Conservation (phyloP, 2,888 invertebrate genomes). For the Sarcophaga subvicina region DNA sequence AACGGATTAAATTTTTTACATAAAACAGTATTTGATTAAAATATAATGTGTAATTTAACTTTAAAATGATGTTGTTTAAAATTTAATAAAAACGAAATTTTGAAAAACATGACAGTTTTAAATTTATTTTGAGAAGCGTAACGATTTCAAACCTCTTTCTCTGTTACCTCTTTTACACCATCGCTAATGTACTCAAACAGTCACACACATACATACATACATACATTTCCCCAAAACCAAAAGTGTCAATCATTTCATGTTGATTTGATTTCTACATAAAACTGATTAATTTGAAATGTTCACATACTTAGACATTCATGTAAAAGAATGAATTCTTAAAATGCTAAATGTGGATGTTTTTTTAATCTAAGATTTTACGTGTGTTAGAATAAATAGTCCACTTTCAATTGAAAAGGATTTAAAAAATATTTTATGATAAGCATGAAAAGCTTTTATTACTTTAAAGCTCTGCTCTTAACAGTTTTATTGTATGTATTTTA, state of each 20-base stretch:
- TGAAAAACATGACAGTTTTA: slow-evolving; percentile 53
- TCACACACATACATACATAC: background rate
- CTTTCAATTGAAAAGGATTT: background rate
- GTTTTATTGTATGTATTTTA: slow-evolving; percentile 30
- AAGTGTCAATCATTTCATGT: slow-evolving; percentile 74
- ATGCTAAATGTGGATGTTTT: background rate
- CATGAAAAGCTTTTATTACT: background rate
- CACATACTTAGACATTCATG: background rate
- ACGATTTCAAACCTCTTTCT: slow-evolving; percentile 50
- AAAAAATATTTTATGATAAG: too few species aligned
- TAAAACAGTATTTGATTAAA: slow-evolving; percentile 12
- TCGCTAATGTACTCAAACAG: background rate
- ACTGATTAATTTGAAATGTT: slow-evolving; percentile 53
- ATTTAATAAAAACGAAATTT: background rate
- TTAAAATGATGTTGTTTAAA: background rate
- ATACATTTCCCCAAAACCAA: slow-evolving; percentile 55
- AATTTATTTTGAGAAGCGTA: slow-evolving; percentile 61
- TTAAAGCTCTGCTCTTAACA: slow-evolving; percentile 23
- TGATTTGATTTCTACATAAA: slow-evolving; percentile 62
- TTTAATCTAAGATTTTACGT: background rate
- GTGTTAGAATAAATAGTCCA: too few species aligned
- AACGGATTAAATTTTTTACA: slow-evolving; percentile 72
- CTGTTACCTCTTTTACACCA: slow-evolving; percentile 7
- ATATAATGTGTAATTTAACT: slow-evolving; percentile 37
- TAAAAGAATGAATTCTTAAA: slow-evolving; percentile 31